Evolutionary conservation across 1,140 invertebrate genomes (phyloP), one percentile per base, ranked within the genome.

Genomic region (Lethrus apterus): DNA sequence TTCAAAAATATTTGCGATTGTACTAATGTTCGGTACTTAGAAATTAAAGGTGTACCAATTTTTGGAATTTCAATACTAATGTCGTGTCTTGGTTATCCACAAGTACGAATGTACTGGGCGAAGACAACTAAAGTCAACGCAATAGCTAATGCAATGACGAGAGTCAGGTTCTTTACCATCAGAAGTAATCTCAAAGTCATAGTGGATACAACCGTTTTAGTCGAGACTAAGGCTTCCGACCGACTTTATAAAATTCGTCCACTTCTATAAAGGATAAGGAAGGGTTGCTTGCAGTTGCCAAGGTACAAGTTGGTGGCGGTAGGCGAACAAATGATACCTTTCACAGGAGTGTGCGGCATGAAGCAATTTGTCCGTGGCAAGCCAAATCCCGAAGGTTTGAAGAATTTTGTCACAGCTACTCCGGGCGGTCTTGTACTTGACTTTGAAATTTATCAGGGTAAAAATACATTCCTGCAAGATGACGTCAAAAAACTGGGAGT

Each of bases 391-490:
- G 43, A 44, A 15, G 55, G 55, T 8, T 40, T 56, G 48, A 57
- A 62, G 48, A 56, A 54, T 40, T 57, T 63, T 51, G 57, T 61
- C 0, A 19, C 51, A 15, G 53, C 57, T 7, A 55, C 57, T 1
- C 44, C 32, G 19, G 49, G 48, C 7, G 60, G 60, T 11, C 43
- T 62, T 10, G 55, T 61, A 30, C 29, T 61, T 13, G 59, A 63
- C 50, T 61, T 61, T 45, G 56, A 56, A 19, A 52, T 63, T 2
- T 56, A 61, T 51, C 42, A 50, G 32, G 48, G 48, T 11, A 50
- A 50, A 38, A 9, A 33, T 33, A 33, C 31, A 5, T 33, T 33
- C 13, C 9, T 13, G 5, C 4, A 33, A 8, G 5, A n/a, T 33
- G 5, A 5, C 5, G 13, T n/a, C 5, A 33, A 33, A 33, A 33